A percentile compares a stretch with the other conserved stretches of the same genome.
Conservation (phyloP, 2,888 invertebrate species). For the Strigamia transsilvanica region DNA sequence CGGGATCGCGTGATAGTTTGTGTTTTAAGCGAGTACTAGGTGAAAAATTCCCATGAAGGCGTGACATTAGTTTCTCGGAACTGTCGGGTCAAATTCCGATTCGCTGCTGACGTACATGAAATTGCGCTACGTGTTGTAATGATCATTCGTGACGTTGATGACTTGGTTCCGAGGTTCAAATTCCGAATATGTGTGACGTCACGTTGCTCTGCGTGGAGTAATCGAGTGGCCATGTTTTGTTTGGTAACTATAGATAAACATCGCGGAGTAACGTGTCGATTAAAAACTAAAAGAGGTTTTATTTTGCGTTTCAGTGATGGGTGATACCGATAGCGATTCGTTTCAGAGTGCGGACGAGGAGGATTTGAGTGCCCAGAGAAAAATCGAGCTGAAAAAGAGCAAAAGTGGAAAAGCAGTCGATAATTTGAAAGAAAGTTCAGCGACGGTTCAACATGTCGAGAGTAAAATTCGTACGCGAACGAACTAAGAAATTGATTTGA, state of each 20-base stretch:
- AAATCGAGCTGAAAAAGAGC: background rate
- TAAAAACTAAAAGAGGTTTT: background rate
- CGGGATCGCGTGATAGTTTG: no score
- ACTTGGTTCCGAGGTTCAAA: no score
- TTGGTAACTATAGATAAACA: background rate
- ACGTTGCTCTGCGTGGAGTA: background rate
- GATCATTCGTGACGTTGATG: no score
- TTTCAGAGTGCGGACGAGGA: conserved; percentile 81
- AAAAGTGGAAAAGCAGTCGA: background rate
- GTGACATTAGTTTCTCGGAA: no score
- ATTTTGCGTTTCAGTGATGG: conserved; percentile 46
- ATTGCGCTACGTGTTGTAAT: no score
- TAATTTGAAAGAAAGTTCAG: background rate
- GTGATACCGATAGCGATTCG: conserved; percentile 56
- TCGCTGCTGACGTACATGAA: no score
- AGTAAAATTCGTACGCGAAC: background rate
- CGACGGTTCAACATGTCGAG: background rate
- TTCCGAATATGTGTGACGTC: no score
- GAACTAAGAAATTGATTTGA: background rate
- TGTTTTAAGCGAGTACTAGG: no score
- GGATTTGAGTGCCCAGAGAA: background rate
- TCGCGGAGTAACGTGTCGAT: background rate
- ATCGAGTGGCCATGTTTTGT: background rate
- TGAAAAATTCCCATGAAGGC: no score
- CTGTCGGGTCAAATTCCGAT: no score